These are phyloP conservation scores for Bryconaethiops microstoma DNA, from an alignment of 2,797 vertebrate species.

Conservation along the genomic window DNA sequence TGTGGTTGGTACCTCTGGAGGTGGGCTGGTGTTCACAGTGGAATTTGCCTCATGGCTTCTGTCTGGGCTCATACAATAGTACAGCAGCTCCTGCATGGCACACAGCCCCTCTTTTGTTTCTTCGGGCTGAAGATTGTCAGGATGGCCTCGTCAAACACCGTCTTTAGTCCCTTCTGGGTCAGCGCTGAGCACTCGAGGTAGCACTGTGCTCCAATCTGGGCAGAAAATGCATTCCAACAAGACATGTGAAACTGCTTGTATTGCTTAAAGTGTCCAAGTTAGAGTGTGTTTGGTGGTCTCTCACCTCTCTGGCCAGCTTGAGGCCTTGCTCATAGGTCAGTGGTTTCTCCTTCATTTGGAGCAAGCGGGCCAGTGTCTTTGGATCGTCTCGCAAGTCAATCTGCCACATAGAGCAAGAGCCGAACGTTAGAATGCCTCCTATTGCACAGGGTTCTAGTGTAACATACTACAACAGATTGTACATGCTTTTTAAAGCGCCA, in stretches of 20 bases:
- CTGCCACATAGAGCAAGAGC: slow-evolving; percentile 62
- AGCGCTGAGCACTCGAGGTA: slow-evolving; percentile 88
- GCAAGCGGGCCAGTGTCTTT: slow-evolving; percentile 86
- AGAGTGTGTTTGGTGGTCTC: neutral
- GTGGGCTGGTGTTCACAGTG: slow-evolving; percentile 38
- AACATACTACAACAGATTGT: too few species aligned
- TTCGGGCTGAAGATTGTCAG: slow-evolving; percentile 88
- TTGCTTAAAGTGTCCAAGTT: neutral
- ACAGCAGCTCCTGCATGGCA: slow-evolving; percentile 75
- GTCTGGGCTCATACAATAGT: slow-evolving; percentile 74
- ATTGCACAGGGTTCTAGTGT: too few species aligned
- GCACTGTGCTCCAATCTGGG: slow-evolving; percentile 87
- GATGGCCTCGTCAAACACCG: slow-evolving; percentile 89
- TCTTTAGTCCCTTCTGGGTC: slow-evolving; percentile 88
- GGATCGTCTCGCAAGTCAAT: slow-evolving; percentile 88
- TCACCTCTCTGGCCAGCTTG: slow-evolving; percentile 86
- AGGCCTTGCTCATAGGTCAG: slow-evolving; percentile 86
- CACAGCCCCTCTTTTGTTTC: slow-evolving; percentile 80
- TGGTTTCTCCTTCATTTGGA: slow-evolving; percentile 89
- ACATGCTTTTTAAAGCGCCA: too few species aligned
- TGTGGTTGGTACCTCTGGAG: slow-evolving; percentile 7
- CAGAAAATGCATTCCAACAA: slow-evolving; percentile 24
- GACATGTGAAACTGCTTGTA: neutral
- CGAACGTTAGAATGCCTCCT: neutral
- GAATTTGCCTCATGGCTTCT: slow-evolving; percentile 28